A percentile compares a stretch with the other conserved stretches of the same genome.
Conservation (phyloP, 2,888 invertebrate genomes). For the Watsonalla cultraria region DNA sequence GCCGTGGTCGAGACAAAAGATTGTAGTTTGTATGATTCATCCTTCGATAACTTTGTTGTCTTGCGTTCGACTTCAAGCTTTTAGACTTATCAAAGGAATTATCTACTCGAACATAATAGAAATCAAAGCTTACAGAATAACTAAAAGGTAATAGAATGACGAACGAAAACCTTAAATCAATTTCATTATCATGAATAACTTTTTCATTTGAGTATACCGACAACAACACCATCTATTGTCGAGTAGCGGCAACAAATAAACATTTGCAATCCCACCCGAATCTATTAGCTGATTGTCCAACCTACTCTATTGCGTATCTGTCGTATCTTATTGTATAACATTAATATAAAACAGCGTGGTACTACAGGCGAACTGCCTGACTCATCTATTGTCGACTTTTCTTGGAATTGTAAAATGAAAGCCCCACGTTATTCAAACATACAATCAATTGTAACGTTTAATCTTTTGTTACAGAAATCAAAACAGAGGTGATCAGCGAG, state of each 20-base stretch:
- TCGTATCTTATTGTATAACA: conserved; percentile 60
- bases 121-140: too few species aligned
- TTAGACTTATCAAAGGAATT: conserved; percentile 13
- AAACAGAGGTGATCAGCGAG: conserved; percentile 70
- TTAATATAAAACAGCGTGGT: conserved; percentile 45
- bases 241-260: conserved; percentile 24
- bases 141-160: neutral
- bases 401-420: conserved; percentile 73
- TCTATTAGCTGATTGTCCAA: conserved; percentile 59
- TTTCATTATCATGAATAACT: neutral
- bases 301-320: conserved; percentile 36
- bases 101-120: neutral
- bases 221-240: conserved; percentile 40
- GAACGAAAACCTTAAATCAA: neutral
- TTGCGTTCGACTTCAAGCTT: conserved; percentile 17
- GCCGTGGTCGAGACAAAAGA: conserved; percentile 47
- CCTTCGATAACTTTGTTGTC: conserved; percentile 34
- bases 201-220: neutral
- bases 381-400: conserved; percentile 74
- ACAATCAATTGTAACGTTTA: conserved; percentile 59
- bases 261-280: conserved; percentile 29
- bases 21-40: conserved; percentile 44
- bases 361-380: conserved; percentile 61
- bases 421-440: conserved; percentile 68
- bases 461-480: conserved; percentile 75